These are phyloP conservation scores for Drosophila macrospina DNA, from an alignment of 2,888 invertebrate species.

Conservation along the genomic window DNA sequence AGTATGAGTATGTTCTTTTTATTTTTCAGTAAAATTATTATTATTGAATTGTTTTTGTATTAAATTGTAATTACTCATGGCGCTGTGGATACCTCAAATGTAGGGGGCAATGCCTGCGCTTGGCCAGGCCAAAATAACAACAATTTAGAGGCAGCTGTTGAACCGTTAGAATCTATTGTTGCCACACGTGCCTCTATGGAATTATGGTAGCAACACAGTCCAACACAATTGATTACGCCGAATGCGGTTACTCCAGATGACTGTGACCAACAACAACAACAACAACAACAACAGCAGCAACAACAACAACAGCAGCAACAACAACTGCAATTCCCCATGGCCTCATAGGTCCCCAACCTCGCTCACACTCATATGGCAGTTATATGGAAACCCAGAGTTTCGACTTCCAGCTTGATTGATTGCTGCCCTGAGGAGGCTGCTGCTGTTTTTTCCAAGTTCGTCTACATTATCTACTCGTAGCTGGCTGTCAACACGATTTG, in stretches of 20 bases:
- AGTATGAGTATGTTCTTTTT: slow-evolving; percentile 76
- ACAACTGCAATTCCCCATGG: slow-evolving; percentile 68
- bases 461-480: slow-evolving; percentile 36
- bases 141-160: slow-evolving; percentile 55
- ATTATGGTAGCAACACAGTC: slow-evolving; percentile 50
- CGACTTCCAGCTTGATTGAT: slow-evolving; percentile 75
- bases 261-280: slow-evolving; percentile 22
- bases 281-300: too few species aligned
- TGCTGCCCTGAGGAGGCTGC: slow-evolving; percentile 58
- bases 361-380: slow-evolving; percentile 53
- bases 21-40: slow-evolving; percentile 41
- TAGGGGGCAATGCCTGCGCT: slow-evolving; percentile 37
- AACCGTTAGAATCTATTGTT: slow-evolving; percentile 69
- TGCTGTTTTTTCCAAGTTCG: slow-evolving; percentile 8
- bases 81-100: slow-evolving; percentile 44
- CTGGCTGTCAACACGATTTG: slow-evolving; percentile 84
- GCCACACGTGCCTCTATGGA: slow-evolving; percentile 70
- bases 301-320: too few species aligned
- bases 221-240: slow-evolving; percentile 77
- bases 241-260: slow-evolving; percentile 76
- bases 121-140: slow-evolving; percentile 43
- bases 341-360: slow-evolving; percentile 70
- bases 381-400: slow-evolving; percentile 53
- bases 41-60: slow-evolving; percentile 65
- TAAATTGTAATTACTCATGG: slow-evolving; percentile 83